A percentile compares a stretch with the other conserved stretches of the same genome.
These are phyloP conservation scores for Hylaeus anthracinus DNA, from an alignment of 1,140 invertebrate species.

Conservation along the genomic window DNA sequence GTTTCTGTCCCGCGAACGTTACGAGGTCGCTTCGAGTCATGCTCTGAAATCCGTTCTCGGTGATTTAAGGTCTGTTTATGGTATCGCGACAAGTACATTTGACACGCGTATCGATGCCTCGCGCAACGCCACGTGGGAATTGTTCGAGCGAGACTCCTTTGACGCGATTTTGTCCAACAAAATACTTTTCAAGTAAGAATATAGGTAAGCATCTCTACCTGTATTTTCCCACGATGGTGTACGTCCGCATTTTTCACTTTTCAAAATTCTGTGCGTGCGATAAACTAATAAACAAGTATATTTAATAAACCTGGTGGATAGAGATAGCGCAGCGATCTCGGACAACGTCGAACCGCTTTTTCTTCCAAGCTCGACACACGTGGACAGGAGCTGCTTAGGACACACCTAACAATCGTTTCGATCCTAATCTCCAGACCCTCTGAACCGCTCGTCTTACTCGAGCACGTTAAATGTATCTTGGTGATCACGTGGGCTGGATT, in stretches of 20 bases:
- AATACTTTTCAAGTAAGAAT: no score
- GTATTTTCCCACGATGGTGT: neutral
- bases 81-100: slow-evolving; percentile 26
- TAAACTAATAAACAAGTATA: neutral
- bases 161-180: neutral
- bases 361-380: slow-evolving; percentile 37
- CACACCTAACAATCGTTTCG: slow-evolving; percentile 74
- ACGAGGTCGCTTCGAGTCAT: neutral
- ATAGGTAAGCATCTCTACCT: neutral
- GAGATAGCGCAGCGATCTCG: neutral
- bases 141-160: neutral
- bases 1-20: slow-evolving; percentile 24
- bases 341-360: slow-evolving; percentile 26
- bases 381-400: slow-evolving; percentile 68
- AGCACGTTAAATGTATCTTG: slow-evolving; percentile 37
- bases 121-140: neutral
- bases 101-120: slow-evolving; percentile 19
- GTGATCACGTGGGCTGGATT: slow-evolving; percentile 39
- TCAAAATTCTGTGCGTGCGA: neutral
- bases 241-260: no score
- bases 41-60: slow-evolving; percentile 12
- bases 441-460: slow-evolving; percentile 68
- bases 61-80: slow-evolving; percentile 45
- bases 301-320: neutral
- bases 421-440: slow-evolving; percentile 74